Evolutionary conservation across 1,140 invertebrate genomes (phyloP).

Genomic region (Diabrotica virgifera): DNA sequence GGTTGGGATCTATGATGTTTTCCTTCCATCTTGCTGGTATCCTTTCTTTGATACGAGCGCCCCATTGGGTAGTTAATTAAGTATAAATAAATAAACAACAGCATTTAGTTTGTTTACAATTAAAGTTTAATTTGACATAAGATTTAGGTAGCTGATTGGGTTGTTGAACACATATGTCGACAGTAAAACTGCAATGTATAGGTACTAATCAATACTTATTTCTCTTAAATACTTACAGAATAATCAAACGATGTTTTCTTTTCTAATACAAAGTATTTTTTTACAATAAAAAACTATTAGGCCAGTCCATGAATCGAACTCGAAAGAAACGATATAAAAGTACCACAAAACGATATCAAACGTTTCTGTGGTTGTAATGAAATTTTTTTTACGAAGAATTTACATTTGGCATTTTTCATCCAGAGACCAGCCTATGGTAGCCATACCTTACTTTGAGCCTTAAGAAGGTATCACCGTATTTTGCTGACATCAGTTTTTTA

Average conservation of each 20-base stretch:
- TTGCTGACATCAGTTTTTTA: no score
- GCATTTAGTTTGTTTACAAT: slow-evolving; percentile 10
- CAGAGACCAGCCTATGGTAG: not conserved
- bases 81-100: no score
- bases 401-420: no score
- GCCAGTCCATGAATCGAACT: slow-evolving; percentile 4
- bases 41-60: no score
- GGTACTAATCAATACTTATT: slow-evolving; percentile 42
- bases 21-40: no score
- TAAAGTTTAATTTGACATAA: slow-evolving; percentile 47
- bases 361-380: no score
- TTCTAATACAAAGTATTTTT: slow-evolving; percentile 27
- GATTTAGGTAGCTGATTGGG: slow-evolving; percentile 47
- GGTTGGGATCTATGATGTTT: no score
- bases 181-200: slow-evolving; percentile 45
- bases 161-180: slow-evolving; percentile 47
- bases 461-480: slow-evolving; percentile 33
- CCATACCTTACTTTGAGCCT: slow-evolving; percentile 43
- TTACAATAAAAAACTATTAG: slow-evolving; percentile 19
- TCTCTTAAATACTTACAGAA: slow-evolving; percentile 27
- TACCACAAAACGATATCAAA: no score
- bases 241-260: not conserved
- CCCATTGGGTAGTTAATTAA: no score
- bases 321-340: no score
- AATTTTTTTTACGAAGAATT: no score